These are phyloP conservation scores for Nanorana parkeri DNA, from an alignment of 2,113 vertebrate species.

Conservation along the genomic window DNA sequence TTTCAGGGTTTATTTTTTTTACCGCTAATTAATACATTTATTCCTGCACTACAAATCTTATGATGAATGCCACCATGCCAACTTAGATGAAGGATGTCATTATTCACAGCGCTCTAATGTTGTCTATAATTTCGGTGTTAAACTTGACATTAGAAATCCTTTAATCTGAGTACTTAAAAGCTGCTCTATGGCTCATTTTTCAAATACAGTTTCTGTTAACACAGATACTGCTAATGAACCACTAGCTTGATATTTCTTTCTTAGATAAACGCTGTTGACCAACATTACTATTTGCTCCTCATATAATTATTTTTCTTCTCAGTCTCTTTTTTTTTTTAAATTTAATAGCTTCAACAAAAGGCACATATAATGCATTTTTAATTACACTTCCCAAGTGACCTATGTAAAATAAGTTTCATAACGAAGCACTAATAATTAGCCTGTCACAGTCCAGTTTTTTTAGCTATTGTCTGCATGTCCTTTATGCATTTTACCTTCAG, in stretches of 20 bases:
- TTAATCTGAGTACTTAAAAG: slow-evolving; percentile 93
- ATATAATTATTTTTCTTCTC: slow-evolving; percentile 88
- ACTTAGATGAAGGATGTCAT: slow-evolving; percentile 83
- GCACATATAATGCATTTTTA: slow-evolving; percentile 98
- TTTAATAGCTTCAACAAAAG: slow-evolving; percentile 99
- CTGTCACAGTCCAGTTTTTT: slow-evolving; percentile 94
- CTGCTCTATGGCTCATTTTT: slow-evolving; percentile 88
- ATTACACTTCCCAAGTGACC: slow-evolving; percentile 97
- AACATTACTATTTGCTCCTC: slow-evolving; percentile 95
- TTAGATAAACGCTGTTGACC: slow-evolving; percentile 96
- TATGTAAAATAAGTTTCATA: slow-evolving; percentile 96
- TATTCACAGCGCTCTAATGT: slow-evolving; percentile 79
- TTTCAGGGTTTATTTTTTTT: slow-evolving; percentile 9
- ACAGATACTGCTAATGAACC: slow-evolving; percentile 86
- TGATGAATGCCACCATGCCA: slow-evolving; percentile 76
- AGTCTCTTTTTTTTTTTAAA: slow-evolving; percentile 97
- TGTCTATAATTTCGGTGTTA: slow-evolving; percentile 87
- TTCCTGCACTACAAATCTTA: slow-evolving; percentile 62
- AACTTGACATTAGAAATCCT: slow-evolving; percentile 97
- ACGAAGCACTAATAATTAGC: slow-evolving; percentile 96
- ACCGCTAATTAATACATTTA: slow-evolving; percentile 55
- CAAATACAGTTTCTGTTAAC: slow-evolving; percentile 85
- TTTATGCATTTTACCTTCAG: slow-evolving; percentile 84
- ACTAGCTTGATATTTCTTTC: slow-evolving; percentile 82
- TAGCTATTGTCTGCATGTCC: slow-evolving; percentile 92